Conservation (phyloP, 2,888 invertebrate genomes). For the Synanthedon andrenaeformis region DNA sequence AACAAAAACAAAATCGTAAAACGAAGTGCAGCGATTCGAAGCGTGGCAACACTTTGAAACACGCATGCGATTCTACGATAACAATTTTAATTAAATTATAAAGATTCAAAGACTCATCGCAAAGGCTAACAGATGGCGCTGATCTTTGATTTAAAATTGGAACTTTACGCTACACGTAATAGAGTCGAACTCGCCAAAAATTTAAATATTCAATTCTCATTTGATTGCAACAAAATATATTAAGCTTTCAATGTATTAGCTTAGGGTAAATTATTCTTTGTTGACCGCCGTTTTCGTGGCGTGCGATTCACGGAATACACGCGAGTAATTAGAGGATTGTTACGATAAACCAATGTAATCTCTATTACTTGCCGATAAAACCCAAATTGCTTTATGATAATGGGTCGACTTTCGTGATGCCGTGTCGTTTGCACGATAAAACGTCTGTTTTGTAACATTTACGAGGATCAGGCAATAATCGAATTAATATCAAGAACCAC, state of each 20-base stretch:
- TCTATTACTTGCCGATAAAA: conserved; percentile 57
- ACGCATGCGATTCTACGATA: conserved; percentile 47
- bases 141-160: not conserved
- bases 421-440: conserved; percentile 44
- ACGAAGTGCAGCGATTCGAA: conserved; percentile 25
- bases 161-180: not conserved
- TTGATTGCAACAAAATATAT: too few species aligned
- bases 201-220: not conserved
- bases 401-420: conserved; percentile 36
- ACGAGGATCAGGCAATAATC: conserved; percentile 49
- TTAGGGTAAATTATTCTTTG: not conserved
- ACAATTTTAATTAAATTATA: conserved; percentile 63
- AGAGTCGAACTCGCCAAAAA: not conserved
- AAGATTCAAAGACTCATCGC: conserved; percentile 33
- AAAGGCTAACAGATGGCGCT: conserved; percentile 18
- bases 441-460: conserved; percentile 55
- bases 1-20: conserved; percentile 33
- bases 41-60: conserved; percentile 53
- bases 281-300: conserved; percentile 16
- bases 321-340: conserved; percentile 50
- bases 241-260: not conserved
- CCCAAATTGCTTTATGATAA: conserved; percentile 54
- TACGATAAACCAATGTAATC: conserved; percentile 58
- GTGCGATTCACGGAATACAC: conserved; percentile 36
- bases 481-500: conserved; percentile 63